These are phyloP conservation scores for Cephus cinctus DNA, from an alignment of 1,140 invertebrate species.

Conservation along the genomic window DNA sequence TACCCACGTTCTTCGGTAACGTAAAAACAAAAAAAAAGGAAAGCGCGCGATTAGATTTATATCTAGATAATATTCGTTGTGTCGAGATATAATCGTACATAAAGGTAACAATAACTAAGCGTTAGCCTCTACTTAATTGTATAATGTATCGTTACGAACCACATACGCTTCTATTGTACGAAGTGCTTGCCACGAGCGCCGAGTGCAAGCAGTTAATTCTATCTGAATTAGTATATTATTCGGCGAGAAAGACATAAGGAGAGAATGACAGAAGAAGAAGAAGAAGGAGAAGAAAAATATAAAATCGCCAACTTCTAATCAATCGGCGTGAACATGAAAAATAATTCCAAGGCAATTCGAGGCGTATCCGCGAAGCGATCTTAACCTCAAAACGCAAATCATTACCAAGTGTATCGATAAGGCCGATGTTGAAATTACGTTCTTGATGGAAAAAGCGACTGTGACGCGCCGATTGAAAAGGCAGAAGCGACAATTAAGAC, in stretches of 20 bases:
- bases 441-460: too few species aligned
- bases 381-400: too few species aligned
- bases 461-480: too few species aligned
- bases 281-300: constrained; percentile 6
- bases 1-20: too few species aligned
- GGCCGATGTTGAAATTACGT: too few species aligned
- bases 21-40: background rate
- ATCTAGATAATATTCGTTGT: constrained; percentile 10
- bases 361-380: too few species aligned
- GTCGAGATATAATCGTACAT: constrained; percentile 9
- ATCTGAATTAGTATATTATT: constrained; percentile 15
- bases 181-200: constrained; percentile 24
- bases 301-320: constrained; percentile 6
- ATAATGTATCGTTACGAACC: constrained; percentile 22
- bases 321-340: too few species aligned
- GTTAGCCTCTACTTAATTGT: background rate
- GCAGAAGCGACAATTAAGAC: too few species aligned
- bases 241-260: background rate
- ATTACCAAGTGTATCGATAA: too few species aligned
- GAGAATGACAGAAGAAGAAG: constrained; percentile 5
- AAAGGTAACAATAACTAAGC: constrained; percentile 16
- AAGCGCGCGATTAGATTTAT: constrained; percentile 8
- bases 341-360: too few species aligned
- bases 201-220: constrained; percentile 21
- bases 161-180: constrained; percentile 36